Evolutionary conservation across 2,113 vertebrate species (phyloP).

Genomic region (Carollia perspicillata): DNA sequence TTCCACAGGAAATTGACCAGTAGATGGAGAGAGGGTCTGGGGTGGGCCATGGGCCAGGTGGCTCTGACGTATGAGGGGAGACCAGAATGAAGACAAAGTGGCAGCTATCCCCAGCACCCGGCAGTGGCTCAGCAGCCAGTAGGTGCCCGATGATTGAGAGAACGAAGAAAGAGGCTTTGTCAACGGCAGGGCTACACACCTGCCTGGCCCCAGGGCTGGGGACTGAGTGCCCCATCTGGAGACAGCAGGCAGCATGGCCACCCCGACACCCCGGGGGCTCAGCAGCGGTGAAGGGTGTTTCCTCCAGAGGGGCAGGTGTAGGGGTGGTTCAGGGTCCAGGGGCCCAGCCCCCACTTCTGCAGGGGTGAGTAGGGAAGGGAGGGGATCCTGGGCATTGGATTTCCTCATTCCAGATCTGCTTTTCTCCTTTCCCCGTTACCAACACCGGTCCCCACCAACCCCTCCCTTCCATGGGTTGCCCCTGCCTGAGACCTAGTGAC

Average conservation of each 20-base stretch:
- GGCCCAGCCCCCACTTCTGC: neutral
- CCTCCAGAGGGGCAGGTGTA: neutral
- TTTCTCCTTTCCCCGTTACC: rapidly evolving
- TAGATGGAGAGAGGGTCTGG: neutral
- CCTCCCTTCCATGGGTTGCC: neutral
- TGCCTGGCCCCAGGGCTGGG: neutral
- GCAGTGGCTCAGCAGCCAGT: neutral
- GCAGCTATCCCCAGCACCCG: neutral
- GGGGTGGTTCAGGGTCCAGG: neutral
- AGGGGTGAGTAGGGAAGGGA: neutral
- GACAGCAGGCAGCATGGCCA: neutral
- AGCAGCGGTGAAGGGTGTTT: no score
- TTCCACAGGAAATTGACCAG: neutral
- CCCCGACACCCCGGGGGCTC: neutral
- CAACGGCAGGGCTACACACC: neutral
- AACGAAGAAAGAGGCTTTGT: neutral
- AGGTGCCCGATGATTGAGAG: neutral
- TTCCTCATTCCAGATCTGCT: neutral
- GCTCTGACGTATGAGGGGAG: neutral
- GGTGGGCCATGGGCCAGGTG: neutral
- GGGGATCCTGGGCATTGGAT: neutral
- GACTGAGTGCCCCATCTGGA: neutral
- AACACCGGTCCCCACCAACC: neutral
- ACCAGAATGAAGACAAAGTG: neutral
- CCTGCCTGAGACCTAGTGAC: neutral